phyloP scores from a whole-genome alignment of 2,888 invertebrate species.

The Dorcus parallelipipedus region DNA sequence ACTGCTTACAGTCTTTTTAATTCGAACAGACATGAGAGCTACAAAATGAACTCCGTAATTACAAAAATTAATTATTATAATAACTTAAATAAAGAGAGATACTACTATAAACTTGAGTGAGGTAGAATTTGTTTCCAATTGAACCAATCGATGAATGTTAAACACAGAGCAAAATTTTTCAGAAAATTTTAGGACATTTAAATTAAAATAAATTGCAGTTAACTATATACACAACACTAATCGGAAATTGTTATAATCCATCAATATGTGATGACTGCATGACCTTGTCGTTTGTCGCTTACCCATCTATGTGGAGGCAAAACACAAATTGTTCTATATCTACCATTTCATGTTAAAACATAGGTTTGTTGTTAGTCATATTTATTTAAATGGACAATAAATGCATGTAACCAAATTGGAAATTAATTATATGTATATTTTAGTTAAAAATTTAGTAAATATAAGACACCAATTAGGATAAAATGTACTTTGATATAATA shows the following conservation, averaged over 20 bases:
- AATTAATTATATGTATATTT: slow-evolving; percentile 25
- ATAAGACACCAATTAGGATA: slow-evolving; percentile 42
- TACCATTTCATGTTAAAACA: slow-evolving; percentile 31
- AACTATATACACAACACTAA: slow-evolving; percentile 39
- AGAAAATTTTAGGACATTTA: slow-evolving; percentile 11
- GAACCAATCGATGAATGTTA: slow-evolving; percentile 24
- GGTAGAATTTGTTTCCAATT: slow-evolving; percentile 46
- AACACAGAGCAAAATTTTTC: slow-evolving; percentile 1
- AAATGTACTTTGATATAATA: slow-evolving; percentile 21
- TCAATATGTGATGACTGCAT: not conserved
- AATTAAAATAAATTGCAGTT: slow-evolving; percentile 24
- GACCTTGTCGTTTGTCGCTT: not conserved
- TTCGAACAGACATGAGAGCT: slow-evolving; percentile 38
- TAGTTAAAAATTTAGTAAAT: slow-evolving; percentile 28
- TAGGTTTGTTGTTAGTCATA: slow-evolving; percentile 4
- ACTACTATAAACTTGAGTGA: slow-evolving; percentile 40
- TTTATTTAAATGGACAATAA: slow-evolving; percentile 2
- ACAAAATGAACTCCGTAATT: slow-evolving; percentile 35
- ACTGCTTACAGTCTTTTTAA: slow-evolving; percentile 38
- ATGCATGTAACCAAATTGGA: slow-evolving; percentile 7
- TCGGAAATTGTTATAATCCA: slow-evolving; percentile 42
- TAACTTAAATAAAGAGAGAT: slow-evolving; percentile 28
- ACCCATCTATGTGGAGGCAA: slow-evolving; percentile 23
- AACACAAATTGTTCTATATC: slow-evolving; percentile 39
- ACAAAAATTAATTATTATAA: slow-evolving; percentile 28